A percentile compares a stretch with the other conserved stretches of the same genome.
These are phyloP conservation scores for Parotia lawesii DNA, from an alignment of 2,113 vertebrate genomes.

Conservation along the genomic window DNA sequence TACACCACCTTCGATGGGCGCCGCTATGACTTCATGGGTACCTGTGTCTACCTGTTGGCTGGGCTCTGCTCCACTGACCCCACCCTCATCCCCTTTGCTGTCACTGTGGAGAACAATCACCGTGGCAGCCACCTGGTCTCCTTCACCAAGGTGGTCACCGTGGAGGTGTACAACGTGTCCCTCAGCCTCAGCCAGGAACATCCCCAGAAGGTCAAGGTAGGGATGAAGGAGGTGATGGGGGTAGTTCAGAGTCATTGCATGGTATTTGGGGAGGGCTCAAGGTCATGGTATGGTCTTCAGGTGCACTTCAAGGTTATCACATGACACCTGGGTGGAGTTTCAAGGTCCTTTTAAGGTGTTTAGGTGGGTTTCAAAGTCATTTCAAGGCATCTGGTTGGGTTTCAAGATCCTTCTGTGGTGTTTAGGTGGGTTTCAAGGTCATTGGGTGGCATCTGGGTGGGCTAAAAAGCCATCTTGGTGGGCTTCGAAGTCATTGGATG, in stretches of 20 bases:
- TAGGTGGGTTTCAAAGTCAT: not conserved
- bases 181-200: constrained; percentile 61
- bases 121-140: constrained; percentile 70
- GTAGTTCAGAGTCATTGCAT: not conserved
- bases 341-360: not conserved
- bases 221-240: not conserved
- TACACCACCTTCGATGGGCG: constrained; percentile 78
- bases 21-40: constrained; percentile 77
- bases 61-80: constrained; percentile 33
- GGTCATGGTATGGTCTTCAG: not conserved
- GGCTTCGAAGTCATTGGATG: not conserved
- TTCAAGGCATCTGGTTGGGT: rapidly evolving
- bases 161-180: constrained; percentile 68
- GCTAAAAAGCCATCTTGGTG: too few relatives aligned
- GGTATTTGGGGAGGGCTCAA: too few relatives aligned
- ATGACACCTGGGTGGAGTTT: not conserved
- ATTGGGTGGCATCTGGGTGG: too few relatives aligned
- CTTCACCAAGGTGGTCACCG: constrained; percentile 70
- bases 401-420: too few relatives aligned
- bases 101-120: constrained; percentile 75
- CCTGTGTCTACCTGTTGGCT: constrained; percentile 68
- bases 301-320: not conserved
- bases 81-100: constrained; percentile 63
- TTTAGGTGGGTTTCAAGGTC: not conserved
- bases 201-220: constrained; percentile 50